phyloP scores from a whole-genome alignment of 2,113 vertebrate species.

The Solenodon paradoxus region DNA sequence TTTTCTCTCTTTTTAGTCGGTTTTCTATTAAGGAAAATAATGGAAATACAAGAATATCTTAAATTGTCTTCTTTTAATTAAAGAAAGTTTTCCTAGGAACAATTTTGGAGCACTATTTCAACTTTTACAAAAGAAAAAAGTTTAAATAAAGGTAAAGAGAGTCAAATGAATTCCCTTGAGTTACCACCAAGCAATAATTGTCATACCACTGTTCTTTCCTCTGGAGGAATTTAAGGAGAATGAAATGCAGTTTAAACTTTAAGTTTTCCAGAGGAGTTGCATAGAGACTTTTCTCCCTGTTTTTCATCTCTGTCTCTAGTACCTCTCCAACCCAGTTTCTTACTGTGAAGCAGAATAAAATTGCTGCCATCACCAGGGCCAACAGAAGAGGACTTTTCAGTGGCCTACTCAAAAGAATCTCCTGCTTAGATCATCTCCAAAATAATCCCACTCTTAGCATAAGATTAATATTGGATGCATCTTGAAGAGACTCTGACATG shows the following conservation, averaged over 20 bases:
- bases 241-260: neutral
- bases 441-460: neutral
- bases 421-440: neutral
- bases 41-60: conserved; percentile 27
- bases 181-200: neutral
- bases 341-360: neutral
- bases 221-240: neutral
- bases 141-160: neutral
- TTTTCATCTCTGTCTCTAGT: no score
- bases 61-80: neutral
- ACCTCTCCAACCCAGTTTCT: neutral
- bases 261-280: neutral
- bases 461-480: neutral
- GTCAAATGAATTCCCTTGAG: neutral
- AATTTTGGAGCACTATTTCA: neutral
- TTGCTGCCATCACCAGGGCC: rapidly evolving
- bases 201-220: neutral
- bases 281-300: neutral
- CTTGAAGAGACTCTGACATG: neutral
- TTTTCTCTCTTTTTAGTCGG: neutral
- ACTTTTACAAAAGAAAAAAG: neutral
- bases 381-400: neutral
- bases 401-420: neutral
- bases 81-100: neutral
- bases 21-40: conserved; percentile 37